Evolutionary conservation across 2,113 vertebrate species (phyloP).

Genomic region (Tragelaphus scriptus): DNA sequence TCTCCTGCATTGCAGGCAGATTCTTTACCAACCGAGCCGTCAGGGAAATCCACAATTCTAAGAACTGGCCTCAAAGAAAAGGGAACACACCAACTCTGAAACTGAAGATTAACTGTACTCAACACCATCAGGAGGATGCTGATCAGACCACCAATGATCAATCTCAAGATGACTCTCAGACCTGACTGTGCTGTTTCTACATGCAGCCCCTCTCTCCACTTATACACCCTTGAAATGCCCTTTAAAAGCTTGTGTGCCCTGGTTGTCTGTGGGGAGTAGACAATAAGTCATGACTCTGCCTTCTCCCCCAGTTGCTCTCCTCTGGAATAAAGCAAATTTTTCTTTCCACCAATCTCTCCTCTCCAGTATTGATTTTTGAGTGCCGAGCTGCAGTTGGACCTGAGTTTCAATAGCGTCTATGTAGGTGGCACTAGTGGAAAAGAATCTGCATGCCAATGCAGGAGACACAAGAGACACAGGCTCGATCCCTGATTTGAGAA

Average conservation of each 20-base stretch:
- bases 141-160: neutral
- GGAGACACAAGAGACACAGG: neutral
- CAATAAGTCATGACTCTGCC: neutral
- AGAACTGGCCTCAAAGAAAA: neutral
- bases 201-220: neutral
- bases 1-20: neutral
- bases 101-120: neutral
- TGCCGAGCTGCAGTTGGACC: neutral
- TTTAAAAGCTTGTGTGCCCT: neutral
- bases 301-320: neutral
- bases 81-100: neutral
- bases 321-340: neutral
- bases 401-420: neutral
- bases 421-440: neutral
- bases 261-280: neutral
- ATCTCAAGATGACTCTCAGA: neutral
- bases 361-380: neutral
- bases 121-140: neutral
- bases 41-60: neutral
- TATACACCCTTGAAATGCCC: neutral
- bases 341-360: neutral
- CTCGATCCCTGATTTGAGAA: neutral
- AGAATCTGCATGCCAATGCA: neutral
- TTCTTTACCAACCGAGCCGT: neutral
- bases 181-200: neutral